phyloP scores from a whole-genome alignment of 2,888 invertebrate species.

The Caenorhabditis angaria region DNA sequence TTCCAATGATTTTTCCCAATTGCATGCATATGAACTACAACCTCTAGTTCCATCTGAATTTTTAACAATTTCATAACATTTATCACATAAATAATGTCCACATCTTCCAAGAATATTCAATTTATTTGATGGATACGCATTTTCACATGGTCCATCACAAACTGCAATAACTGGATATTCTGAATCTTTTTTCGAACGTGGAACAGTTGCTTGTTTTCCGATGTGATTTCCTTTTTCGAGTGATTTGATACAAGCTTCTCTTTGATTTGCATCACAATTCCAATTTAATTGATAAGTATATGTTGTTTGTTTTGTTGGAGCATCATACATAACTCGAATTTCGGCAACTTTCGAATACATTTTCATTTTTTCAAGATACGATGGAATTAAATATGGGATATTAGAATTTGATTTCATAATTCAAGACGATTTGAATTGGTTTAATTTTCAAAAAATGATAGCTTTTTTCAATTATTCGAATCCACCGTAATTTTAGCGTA shows the following conservation, averaged over 20 bases:
- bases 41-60: constrained; percentile 32
- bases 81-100: constrained; percentile 31
- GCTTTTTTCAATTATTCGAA: too few relatives aligned
- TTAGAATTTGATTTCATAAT: too few relatives aligned
- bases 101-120: constrained; percentile 32
- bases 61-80: constrained; percentile 25
- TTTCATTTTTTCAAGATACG: constrained; percentile 14
- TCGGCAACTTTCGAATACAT: constrained; percentile 12
- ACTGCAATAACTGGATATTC: constrained; percentile 14
- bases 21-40: constrained; percentile 19
- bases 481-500: too few relatives aligned
- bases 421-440: too few relatives aligned
- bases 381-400: constrained; percentile 8
- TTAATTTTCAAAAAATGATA: too few relatives aligned
- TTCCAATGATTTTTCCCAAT: too few relatives aligned
- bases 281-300: constrained; percentile 20
- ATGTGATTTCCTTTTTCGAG: neutral
- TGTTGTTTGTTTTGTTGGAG: constrained; percentile 29
- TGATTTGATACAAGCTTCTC: constrained; percentile 1
- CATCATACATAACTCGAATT: constrained; percentile 21
- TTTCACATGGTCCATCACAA: constrained; percentile 33
- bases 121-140: constrained; percentile 15
- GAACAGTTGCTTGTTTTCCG: neutral
- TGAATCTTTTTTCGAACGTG: neutral
- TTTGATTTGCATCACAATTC: constrained; percentile 8